Evolutionary conservation across 2,888 invertebrate genomes (phyloP), one percentile per base, ranked within the genome.

Genomic region (Polylopha cassiicola): DNA sequence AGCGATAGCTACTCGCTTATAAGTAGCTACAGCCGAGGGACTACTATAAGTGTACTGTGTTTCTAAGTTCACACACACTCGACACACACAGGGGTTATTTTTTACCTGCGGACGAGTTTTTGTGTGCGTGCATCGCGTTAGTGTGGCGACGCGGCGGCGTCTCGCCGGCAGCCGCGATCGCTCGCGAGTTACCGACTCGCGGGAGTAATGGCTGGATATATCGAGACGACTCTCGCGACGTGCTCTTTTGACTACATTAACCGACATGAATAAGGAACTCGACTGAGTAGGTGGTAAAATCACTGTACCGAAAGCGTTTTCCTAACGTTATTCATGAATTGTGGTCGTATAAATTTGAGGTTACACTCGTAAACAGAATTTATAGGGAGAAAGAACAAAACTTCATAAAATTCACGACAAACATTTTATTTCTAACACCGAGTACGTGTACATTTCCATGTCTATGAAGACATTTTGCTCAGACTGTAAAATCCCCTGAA

Each of bases 1-100:
- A 71, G 76, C 73, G 80, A 78, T 82, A 80, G 82, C 85, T 84
- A 84, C 82, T 84, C 73, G 74, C 75, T 72, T 80, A 82, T 73
- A 66, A 81, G 78, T 80, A 81, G 77, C 81, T 80, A 78, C 66
- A 62, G 60, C 47, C 61, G 61, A 68, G 77, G 74, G 76, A 74
- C 74, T 72, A 48, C 64, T 69, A 57, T 66, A 69, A 73, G 73
- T 70, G 67, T 67, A 65, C 55, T 54, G 52, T 56, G 61, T 63
- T 59, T 61, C 47, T 47, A 41, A 48, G 63, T 59, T 70, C 77
- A 72, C 73, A 78, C 73, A 74, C 65, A 61, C 50, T 50, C 44
- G 55, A 62, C 64, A 66, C 75, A 72, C 76, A 73, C 65, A 56
- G 43, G 34, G 36, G 47, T 43, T 51, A 61, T 77, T 73, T 80